phyloP scores from a whole-genome alignment of 2,888 invertebrate genomes.

The Dendrolimus houi region DNA sequence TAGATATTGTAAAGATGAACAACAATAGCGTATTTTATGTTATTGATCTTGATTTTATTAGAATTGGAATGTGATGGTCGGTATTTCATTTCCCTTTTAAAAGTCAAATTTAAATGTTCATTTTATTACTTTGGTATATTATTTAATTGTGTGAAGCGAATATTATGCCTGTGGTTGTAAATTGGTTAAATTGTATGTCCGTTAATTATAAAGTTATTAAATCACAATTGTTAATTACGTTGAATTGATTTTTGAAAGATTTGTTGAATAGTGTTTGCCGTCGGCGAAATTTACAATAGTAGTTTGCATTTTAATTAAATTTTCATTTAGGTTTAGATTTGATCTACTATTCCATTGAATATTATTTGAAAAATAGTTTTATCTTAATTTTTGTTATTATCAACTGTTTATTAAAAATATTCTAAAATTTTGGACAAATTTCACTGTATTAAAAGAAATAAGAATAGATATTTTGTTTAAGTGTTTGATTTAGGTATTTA shows the following conservation, averaged over 20 bases:
- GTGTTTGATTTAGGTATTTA: too few relatives aligned
- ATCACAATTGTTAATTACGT: not conserved
- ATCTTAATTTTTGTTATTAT: too few relatives aligned
- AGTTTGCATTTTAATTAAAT: too few relatives aligned
- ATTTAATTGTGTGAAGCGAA: not conserved
- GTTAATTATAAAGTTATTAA: conserved; percentile 25
- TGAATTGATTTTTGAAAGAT: not conserved
- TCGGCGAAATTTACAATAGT: not conserved
- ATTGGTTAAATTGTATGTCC: conserved; percentile 18
- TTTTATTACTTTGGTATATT: not conserved
- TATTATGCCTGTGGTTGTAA: conserved; percentile 20
- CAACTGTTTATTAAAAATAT: too few relatives aligned
- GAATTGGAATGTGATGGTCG: not conserved
- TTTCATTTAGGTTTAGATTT: too few relatives aligned
- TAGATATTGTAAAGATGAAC: conserved; percentile 53
- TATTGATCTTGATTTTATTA: conserved; percentile 67
- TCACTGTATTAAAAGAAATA: too few relatives aligned
- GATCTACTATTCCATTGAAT: too few relatives aligned
- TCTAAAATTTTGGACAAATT: too few relatives aligned
- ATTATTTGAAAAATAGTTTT: too few relatives aligned
- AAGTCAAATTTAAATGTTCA: not conserved
- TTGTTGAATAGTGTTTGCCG: not conserved
- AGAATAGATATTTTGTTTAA: too few relatives aligned
- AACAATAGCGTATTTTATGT: conserved; percentile 64
- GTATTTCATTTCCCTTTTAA: not conserved